A percentile compares a stretch with the other conserved stretches of the same genome.
Conservation (phyloP, 1,140 invertebrate genomes). For the Ips nitidus region DNA sequence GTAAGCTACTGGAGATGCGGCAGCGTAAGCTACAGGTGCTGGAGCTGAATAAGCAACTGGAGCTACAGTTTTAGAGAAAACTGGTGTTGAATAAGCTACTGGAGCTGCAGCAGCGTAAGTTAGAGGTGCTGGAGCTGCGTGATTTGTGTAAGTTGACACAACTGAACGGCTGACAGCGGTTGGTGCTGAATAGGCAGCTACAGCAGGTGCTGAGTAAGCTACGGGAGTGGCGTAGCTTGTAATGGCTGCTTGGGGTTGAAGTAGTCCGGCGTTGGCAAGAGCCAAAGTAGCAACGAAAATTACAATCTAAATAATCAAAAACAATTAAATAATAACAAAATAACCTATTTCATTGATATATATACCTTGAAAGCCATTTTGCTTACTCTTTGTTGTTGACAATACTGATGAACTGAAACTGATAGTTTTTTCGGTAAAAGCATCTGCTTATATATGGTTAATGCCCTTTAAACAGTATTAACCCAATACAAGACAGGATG, state of each 20-base stretch:
- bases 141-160: neutral
- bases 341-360: neutral
- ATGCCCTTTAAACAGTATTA: no score
- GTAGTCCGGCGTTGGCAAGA: neutral
- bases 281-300: neutral
- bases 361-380: neutral
- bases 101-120: neutral
- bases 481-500: no score
- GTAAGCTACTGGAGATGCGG: neutral
- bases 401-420: neutral
- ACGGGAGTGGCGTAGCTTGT: no score
- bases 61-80: neutral
- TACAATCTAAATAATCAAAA: neutral
- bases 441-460: no score
- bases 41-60: neutral
- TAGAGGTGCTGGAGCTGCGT: neutral
- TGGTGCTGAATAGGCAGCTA: neutral
- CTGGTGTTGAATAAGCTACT: neutral
- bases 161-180: neutral
- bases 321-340: neutral
- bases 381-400: neutral
- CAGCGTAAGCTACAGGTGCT: neutral
- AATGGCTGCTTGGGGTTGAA: neutral
- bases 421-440: neutral
- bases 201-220: no score